Base-by-base conservation (phyloP, 2,113 vertebrate genomes). In the Ctenodactylus gundi region DNA sequence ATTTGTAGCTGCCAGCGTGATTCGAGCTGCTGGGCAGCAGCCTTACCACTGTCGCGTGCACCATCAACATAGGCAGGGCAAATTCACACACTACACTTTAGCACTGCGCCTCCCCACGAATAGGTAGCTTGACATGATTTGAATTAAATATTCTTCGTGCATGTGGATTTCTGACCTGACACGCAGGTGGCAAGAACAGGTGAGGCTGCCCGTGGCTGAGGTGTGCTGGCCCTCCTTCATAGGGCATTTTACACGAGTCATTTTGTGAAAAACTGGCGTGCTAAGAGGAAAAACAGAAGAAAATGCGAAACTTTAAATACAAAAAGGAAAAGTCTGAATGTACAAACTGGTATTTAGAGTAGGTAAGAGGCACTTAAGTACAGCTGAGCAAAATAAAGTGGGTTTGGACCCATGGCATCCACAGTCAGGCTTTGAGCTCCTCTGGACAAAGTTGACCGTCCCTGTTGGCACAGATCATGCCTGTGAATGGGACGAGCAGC, bases 121-220 rank as follows among this genome's bases (percentile, higher is more conserved):
- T 27, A 10, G 23, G 29, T 20, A 70, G 41, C 62, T 90, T 77
- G 55, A 67, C 78, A 62, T 89, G 58, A 44, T 70, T 83, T 90
- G 41, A 34, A 55, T 90, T 81, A 51, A 20, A 4, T 81, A 51
- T 58, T 94, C 14, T 49, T n/a, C 41, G 68, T 78, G 85, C 81
- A 25, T 94, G 46, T 72, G 23, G 49, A 39, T 94, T 95, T 90
- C 68, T 44, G 44, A 64, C 14, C 12, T 81, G 55, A 41, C 36
- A 65, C 21, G 53, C 95, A 97, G 92, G 75, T 91, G 87, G 70
- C 72, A 90, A 87, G 60, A 67, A 29, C 88, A 94, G 85, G 70
- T 87, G 60, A 93, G 53, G 34, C 84, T 95, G 58, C 73, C n/a
- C 82, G 70, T 36, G 81, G 53, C 44, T 95, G 3, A 73, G 88